Conservation (phyloP, 1,140 invertebrate species). For the Marisa cornuarietis region DNA sequence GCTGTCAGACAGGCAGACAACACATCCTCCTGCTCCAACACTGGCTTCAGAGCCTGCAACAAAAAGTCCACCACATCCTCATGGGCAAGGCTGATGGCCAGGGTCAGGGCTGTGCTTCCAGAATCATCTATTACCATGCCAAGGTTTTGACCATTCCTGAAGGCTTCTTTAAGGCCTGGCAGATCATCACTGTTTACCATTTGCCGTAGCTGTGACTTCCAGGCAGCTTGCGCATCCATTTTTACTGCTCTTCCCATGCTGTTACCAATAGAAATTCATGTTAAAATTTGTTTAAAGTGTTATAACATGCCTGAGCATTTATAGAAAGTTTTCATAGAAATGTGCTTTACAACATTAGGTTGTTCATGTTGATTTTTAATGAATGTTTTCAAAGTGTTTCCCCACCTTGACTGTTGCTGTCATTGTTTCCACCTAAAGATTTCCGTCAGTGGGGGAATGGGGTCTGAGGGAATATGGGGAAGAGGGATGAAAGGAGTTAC, state of each 20-base stretch:
- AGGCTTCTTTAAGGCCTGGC: neutral
- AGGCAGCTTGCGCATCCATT: neutral
- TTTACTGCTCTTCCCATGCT: neutral
- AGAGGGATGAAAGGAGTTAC: too few species aligned
- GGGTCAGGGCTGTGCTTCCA: conserved; percentile 4
- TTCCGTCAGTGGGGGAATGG: too few species aligned
- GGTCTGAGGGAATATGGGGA: too few species aligned
- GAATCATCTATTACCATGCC: neutral
- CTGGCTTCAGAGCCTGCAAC: neutral
- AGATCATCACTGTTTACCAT: neutral
- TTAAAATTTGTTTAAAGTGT: too few species aligned
- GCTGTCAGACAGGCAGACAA: conserved; percentile 9
- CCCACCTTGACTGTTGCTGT: too few species aligned
- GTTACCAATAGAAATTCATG: too few species aligned
- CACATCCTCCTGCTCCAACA: neutral
- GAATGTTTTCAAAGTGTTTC: too few species aligned
- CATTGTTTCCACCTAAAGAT: too few species aligned
- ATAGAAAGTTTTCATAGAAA: too few species aligned
- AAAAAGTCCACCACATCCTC: conserved; percentile 8
- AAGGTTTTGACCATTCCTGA: conserved; percentile 4
- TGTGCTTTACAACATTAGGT: too few species aligned
- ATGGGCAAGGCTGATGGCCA: conserved; percentile 1
- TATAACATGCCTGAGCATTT: too few species aligned
- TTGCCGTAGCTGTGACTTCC: conserved; percentile 2
- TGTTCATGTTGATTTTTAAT: too few species aligned